Percentiles rank a stretch among this genome's conserved stretches.
phyloP scores from a whole-genome alignment of 2,113 vertebrate species.

The Etheostoma cragini region DNA sequence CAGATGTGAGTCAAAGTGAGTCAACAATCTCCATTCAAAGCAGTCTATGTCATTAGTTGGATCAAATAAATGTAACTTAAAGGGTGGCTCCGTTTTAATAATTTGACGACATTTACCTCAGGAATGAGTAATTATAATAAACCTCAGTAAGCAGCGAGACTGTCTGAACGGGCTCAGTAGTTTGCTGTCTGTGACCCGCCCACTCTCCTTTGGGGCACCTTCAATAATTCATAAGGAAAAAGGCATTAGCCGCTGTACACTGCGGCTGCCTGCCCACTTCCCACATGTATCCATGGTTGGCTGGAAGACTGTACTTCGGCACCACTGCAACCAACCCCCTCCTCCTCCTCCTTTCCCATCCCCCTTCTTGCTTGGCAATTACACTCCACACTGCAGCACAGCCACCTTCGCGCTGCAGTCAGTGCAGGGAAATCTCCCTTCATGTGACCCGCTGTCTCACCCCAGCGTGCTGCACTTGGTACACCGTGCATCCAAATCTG shows the following conservation, averaged over 20 bases:
- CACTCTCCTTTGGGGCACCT: slow-evolving; percentile 56
- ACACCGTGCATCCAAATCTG: slow-evolving; percentile 25
- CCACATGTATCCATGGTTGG: slow-evolving; percentile 39
- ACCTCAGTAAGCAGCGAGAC: slow-evolving; percentile 19
- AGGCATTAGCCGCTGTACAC: slow-evolving; percentile 63
- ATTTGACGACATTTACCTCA: slow-evolving; percentile 15
- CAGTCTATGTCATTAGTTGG: not conserved
- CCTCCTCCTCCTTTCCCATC: slow-evolving; percentile 54
- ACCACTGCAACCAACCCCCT: slow-evolving; percentile 70
- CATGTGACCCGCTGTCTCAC: slow-evolving; percentile 53
- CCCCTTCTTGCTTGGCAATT: slow-evolving; percentile 72
- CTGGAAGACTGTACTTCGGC: slow-evolving; percentile 71
- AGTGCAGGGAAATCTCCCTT: slow-evolving; percentile 60
- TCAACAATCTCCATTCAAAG: not conserved
- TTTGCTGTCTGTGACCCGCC: slow-evolving; percentile 48
- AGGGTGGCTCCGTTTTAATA: slow-evolving; percentile 16
- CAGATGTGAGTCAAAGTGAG: slow-evolving; percentile 46
- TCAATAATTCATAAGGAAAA: slow-evolving; percentile 75
- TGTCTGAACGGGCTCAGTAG: slow-evolving; percentile 30
- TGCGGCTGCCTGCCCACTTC: slow-evolving; percentile 47
- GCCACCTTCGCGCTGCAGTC: slow-evolving; percentile 66
- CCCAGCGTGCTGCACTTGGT: slow-evolving; percentile 34
- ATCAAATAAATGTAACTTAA: slow-evolving; percentile 16
- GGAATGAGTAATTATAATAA: slow-evolving; percentile 38
- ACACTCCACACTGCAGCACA: slow-evolving; percentile 78